Evolutionary conservation across 1,140 invertebrate genomes (phyloP), one percentile per base, ranked within the genome.

Genomic region (Contarinia nasturtii): DNA sequence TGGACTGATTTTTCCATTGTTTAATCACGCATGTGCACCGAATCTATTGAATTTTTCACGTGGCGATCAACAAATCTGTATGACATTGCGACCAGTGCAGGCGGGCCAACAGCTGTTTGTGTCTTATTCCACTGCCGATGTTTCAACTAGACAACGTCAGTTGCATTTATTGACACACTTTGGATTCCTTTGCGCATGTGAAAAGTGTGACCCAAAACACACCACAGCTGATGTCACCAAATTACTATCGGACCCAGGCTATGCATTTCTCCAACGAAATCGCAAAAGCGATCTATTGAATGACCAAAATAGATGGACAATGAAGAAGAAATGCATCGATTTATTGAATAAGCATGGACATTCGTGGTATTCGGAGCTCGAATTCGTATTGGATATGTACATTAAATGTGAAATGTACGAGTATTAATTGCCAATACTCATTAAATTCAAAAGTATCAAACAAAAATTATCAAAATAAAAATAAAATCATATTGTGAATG

Each of bases 21-120:
- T 93, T n/a, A 46, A 46, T 38, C 45, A 46, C 18, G 21, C 17
- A 20, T 46, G 45, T 46, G 45, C 45, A 2, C 45, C 45, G 14
- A 46, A 46, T 21, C n/a, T 46, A 19, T 27, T 27, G 10, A 27
- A 27, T 10, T 27, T 27, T 27, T 27, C 27, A 27, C 3, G 3
- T 27, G 27, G 27, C 27, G 27, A 27, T 10, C 27, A 27, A 27
- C 27, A 27, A 27, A 10, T 27, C 3, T 27, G 27, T 10, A 27
- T 27, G 3, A 27, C 36, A 4, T 38, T 17, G 10, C 33, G 45
- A 12, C 45, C 45, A 7, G 36, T 46, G 10, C 17, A 19, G 2
- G 11, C 2, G 7, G 45, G 45, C 22, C 14, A 38, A 21, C 45
- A 46, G 37, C 36, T 46, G 17, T 40, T 40, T 14, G 17, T 40